Conservation (phyloP, 2,888 invertebrate genomes). For the Gryllus longicercus region DNA sequence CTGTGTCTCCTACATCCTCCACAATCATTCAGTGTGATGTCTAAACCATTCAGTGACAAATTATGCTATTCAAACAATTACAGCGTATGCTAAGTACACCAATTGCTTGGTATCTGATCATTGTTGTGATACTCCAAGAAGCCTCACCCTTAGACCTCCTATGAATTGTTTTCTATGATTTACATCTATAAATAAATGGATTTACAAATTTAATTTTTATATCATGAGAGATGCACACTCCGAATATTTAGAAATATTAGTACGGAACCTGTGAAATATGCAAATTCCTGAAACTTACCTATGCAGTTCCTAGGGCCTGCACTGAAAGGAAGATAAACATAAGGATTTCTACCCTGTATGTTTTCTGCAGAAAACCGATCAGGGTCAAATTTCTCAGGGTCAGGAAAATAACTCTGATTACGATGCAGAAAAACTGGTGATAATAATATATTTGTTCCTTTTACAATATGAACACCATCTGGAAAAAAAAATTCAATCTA, state of each 20-base stretch:
- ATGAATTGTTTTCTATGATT: background rate
- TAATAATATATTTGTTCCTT: constrained; percentile 39
- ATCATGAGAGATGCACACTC: background rate
- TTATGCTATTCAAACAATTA: no score
- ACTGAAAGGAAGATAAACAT: constrained; percentile 49
- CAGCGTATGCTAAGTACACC: no score
- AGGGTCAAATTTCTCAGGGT: constrained; percentile 50
- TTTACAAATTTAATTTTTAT: constrained; percentile 18
- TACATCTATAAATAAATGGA: background rate
- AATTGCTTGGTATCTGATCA: no score
- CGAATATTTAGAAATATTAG: no score
- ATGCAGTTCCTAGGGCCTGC: constrained; percentile 51
- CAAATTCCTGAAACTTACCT: constrained; percentile 38
- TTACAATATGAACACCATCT: constrained; percentile 31
- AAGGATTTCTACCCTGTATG: constrained; percentile 47
- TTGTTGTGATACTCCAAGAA: no score
- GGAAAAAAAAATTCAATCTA: background rate
- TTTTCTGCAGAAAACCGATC: constrained; percentile 49
- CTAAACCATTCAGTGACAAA: no score
- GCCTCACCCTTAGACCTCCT: no score
- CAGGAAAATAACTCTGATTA: constrained; percentile 46
- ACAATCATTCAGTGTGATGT: no score
- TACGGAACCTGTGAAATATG: background rate
- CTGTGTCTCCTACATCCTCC: no score
- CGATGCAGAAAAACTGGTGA: constrained; percentile 43